Percentiles rank a stretch among this genome's conserved stretches.
Conservation (phyloP, 2,113 vertebrate species). For the Scortum barcoo region DNA sequence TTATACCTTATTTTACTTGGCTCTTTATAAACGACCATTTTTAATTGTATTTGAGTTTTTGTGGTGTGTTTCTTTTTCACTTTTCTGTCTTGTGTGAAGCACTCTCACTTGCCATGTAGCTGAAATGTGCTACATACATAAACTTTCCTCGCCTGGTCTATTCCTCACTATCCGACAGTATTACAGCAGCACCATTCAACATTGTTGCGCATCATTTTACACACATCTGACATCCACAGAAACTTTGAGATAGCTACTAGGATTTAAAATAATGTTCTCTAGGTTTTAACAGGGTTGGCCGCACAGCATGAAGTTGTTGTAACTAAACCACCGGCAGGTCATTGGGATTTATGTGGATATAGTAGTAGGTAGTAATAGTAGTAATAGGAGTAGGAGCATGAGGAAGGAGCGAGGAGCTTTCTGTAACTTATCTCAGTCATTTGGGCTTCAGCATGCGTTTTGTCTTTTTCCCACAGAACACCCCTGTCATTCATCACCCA, state of each 20-base stretch:
- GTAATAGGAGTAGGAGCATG: background rate
- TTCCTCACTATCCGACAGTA: background rate
- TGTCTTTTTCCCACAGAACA: background rate
- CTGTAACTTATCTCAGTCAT: conserved; percentile 10
- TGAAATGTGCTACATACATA: no score
- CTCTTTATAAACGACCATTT: no score
- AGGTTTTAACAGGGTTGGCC: conserved; percentile 10
- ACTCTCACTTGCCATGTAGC: no score
- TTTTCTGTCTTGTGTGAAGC: no score
- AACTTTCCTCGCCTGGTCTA: no score
- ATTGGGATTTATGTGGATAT: conserved; percentile 22
- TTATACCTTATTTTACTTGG: no score
- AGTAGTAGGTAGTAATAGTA: no score
- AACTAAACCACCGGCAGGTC: conserved; percentile 20
- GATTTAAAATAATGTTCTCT: background rate
- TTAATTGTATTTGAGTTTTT: no score
- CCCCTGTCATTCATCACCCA: conserved; percentile 15
- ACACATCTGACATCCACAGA: background rate
- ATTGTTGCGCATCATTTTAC: background rate
- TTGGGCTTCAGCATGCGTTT: conserved; percentile 5
- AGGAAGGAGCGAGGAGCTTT: background rate
- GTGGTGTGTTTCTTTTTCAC: no score
- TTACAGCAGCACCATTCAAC: background rate
- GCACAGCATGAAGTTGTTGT: background rate
- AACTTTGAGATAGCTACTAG: background rate